Evolutionary conservation across 2,888 invertebrate species (phyloP), one percentile per base, ranked within the genome.

Genomic region (Hoplodrina blanda): DNA sequence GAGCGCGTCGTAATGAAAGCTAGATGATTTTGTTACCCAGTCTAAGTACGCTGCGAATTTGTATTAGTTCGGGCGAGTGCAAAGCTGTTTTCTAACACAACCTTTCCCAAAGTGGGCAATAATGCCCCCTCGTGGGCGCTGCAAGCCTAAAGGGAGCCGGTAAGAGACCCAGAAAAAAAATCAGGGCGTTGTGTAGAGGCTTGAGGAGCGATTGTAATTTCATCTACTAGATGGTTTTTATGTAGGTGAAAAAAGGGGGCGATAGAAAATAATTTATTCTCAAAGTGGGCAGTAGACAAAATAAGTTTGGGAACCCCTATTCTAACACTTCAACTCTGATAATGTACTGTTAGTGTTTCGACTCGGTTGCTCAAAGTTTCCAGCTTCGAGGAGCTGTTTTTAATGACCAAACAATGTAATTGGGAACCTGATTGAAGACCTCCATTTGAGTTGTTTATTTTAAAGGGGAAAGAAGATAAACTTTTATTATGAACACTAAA

Each of bases 21-120:
- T 68, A 63, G 65, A 78, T 83, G 70, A 81, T 75, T 74, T 68
- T 64, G 79, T 83, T 81, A 83, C 57, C 50, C 44, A 8, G 30
- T 55, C 52, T 64, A 54, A 63, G 50, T 67, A 52, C 56, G 44
- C 3, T 33, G 64, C 7, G 17, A 60, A 59, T 52, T 53, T 7
- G 76, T 25, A 25, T 25, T 25, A 25, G 25, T 25, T 25, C 25
- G 25, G 2, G 25, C 25, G 25, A 25, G 25, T 25, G 25, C 25
- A 25, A 25, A 25, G 25, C 25, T 25, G 25, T 25, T 25, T 25
- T 25, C 25, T 25, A 25, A 25, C 25, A 25, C 25, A 25, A 2
- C 1, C 2, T 25, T 25, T 25, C 25, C 25, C 25, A 25, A 25
- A 25, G 25, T 25, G 25, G 25, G 25, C 25, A 25, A 25, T 25